Percentiles rank a stretch among this genome's conserved stretches.
These are phyloP conservation scores for Peromyscus attwateri DNA, from an alignment of 2,797 vertebrate species.

Conservation along the genomic window DNA sequence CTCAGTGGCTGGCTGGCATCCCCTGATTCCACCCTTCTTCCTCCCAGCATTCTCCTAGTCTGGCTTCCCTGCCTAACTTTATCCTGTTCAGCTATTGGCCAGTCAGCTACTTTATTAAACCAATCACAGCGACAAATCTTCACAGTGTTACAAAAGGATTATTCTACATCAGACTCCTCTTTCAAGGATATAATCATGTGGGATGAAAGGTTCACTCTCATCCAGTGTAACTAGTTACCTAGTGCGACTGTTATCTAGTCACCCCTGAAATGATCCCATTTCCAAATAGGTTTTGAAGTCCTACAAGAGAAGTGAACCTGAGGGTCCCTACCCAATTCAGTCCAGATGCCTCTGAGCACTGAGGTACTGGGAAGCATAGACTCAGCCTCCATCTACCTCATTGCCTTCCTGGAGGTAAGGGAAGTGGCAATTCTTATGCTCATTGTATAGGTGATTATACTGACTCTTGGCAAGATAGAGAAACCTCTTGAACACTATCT, in stretches of 20 bases:
- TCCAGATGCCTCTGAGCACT: fast-evolving
- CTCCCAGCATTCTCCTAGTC: no score
- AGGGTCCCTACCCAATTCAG: not conserved
- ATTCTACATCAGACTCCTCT: not conserved
- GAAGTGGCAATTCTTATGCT: not conserved
- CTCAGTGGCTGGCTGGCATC: no score
- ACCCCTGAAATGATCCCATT: no score
- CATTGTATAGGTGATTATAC: not conserved
- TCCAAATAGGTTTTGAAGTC: no score
- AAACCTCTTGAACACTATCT: not conserved
- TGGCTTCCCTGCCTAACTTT: no score
- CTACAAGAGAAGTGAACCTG: not conserved
- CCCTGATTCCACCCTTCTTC: no score
- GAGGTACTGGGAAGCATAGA: not conserved
- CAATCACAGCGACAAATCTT: no score
- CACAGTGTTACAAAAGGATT: no score
- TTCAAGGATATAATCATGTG: fast-evolving
- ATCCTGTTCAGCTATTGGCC: no score
- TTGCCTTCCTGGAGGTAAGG: no score
- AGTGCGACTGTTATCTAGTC: no score
- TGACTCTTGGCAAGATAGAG: not conserved
- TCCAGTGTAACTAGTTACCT: not conserved
- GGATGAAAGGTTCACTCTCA: not conserved
- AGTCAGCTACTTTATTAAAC: no score
- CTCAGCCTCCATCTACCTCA: not conserved